phyloP scores from a whole-genome alignment of 1,140 invertebrate species.

The Dendrolimus kikuchii region DNA sequence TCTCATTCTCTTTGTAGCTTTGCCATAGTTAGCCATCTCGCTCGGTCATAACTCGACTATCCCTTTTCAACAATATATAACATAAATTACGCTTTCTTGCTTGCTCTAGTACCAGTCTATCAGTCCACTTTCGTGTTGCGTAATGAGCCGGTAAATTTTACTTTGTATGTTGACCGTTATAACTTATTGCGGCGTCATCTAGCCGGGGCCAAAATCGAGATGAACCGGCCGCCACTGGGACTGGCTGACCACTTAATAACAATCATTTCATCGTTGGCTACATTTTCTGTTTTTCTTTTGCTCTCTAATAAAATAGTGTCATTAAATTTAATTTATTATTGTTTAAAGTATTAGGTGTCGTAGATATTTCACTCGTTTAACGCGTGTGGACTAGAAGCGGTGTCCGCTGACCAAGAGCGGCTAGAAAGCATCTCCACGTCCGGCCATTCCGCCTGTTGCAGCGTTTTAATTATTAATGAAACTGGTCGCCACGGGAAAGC shows the following conservation, averaged over 20 bases:
- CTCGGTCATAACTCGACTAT: constrained; percentile 29
- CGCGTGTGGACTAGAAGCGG: constrained; percentile 20
- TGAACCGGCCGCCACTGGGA: background rate
- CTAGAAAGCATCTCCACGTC: constrained; percentile 66
- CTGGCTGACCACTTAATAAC: constrained; percentile 8
- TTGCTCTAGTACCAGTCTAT: constrained; percentile 31
- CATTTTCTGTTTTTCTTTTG: constrained; percentile 35
- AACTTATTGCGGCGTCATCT: constrained; percentile 46
- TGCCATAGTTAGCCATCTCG: constrained; percentile 40
- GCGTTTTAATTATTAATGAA: constrained; percentile 71
- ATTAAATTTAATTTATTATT: background rate
- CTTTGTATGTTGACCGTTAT: constrained; percentile 58
- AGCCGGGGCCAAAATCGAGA: constrained; percentile 10
- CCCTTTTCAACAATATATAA: constrained; percentile 26
- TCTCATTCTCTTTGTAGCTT: constrained; percentile 55
- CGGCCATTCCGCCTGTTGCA: constrained; percentile 61
- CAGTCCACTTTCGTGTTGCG: constrained; percentile 44
- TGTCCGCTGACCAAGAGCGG: constrained; percentile 28
- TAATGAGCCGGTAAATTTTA: constrained; percentile 60
- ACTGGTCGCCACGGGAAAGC: constrained; percentile 65
- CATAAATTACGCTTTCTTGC: constrained; percentile 27
- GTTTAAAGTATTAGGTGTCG: constrained; percentile 13
- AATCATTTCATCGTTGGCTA: background rate
- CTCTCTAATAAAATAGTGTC: constrained; percentile 17
- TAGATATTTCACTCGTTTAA: constrained; percentile 11